Conservation (phyloP, 2,888 invertebrate genomes). For the Orthonevra nobilis region DNA sequence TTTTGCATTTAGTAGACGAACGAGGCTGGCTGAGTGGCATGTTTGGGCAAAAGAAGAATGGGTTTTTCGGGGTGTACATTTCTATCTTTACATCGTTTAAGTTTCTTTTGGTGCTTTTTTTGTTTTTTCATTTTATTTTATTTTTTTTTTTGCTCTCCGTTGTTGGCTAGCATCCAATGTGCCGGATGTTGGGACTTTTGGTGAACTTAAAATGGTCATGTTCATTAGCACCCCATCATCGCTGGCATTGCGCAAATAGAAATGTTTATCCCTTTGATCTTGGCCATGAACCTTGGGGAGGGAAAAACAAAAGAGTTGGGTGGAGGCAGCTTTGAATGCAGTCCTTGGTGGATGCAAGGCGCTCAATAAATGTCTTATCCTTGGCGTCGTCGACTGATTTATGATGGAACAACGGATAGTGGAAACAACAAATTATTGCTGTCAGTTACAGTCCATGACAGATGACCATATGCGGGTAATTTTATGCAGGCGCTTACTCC, state of each 20-base stretch:
- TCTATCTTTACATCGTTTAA: conserved; percentile 7
- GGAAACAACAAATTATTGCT: conserved; percentile 46
- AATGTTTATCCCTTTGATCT: conserved; percentile 68
- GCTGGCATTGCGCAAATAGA: conserved; percentile 43
- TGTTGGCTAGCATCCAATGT: conserved; percentile 49
- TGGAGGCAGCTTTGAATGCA: neutral
- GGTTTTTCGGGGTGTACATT: conserved; percentile 10
- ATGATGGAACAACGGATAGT: conserved; percentile 26
- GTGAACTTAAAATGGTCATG: conserved; percentile 61
- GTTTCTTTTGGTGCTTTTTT: neutral
- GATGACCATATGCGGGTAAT: conserved; percentile 40
- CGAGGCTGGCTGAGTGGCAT: neutral
- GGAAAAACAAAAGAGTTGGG: conserved; percentile 1
- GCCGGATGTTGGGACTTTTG: conserved; percentile 55
- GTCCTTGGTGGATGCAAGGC: conserved; percentile 6
- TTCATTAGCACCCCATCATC: conserved; percentile 67
- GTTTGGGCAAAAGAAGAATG: no score
- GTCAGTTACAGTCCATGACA: conserved; percentile 42
- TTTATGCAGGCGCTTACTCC: conserved; percentile 19
- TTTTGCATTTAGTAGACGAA: conserved; percentile 48
- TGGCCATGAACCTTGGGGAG: conserved; percentile 40
- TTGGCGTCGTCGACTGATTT: conserved; percentile 56
- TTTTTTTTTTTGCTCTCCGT: neutral
- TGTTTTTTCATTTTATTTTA: neutral
- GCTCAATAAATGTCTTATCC: conserved; percentile 38